Conservation (phyloP, 2,888 invertebrate species). For the Agrochola lota region DNA sequence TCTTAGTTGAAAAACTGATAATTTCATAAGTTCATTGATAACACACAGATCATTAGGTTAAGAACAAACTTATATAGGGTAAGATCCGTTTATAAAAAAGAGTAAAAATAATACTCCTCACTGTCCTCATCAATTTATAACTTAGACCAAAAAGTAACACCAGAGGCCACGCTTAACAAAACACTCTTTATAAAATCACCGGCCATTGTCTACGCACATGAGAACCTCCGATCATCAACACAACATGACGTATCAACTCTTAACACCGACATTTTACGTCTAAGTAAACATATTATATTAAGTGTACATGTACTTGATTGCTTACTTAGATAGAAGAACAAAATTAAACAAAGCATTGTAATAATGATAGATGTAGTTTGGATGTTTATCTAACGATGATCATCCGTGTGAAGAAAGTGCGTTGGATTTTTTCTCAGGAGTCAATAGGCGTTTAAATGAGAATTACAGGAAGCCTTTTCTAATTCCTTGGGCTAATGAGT, state of each 20-base stretch:
- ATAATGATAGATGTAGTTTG: slow-evolving; percentile 52
- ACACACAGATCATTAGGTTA: too few relatives aligned
- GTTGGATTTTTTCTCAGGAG: slow-evolving; percentile 15
- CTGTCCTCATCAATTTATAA: not conserved
- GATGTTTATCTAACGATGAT: slow-evolving; percentile 48
- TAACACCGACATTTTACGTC: slow-evolving; percentile 51
- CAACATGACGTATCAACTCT: slow-evolving; percentile 54
- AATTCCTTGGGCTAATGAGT: not conserved
- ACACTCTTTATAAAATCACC: slow-evolving; percentile 72
- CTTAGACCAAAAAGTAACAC: slow-evolving; percentile 62
- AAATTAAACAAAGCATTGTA: slow-evolving; percentile 61
- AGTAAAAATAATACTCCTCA: too few relatives aligned
- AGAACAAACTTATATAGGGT: too few relatives aligned
- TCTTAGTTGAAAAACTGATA: too few relatives aligned
- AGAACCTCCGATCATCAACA: slow-evolving; percentile 56
- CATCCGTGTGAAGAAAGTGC: slow-evolving; percentile 30
- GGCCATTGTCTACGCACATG: slow-evolving; percentile 69
- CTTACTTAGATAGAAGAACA: slow-evolving; percentile 53
- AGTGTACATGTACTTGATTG: slow-evolving; percentile 59
- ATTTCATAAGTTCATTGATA: too few relatives aligned
- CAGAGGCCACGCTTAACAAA: slow-evolving; percentile 67
- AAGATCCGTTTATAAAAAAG: not conserved
- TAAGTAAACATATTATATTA: slow-evolving; percentile 60
- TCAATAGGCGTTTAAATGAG: not conserved
- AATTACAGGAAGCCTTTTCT: slow-evolving; percentile 10